phyloP scores from a whole-genome alignment of 1,140 invertebrate genomes.

The Lysiphlebus fabarum region DNA sequence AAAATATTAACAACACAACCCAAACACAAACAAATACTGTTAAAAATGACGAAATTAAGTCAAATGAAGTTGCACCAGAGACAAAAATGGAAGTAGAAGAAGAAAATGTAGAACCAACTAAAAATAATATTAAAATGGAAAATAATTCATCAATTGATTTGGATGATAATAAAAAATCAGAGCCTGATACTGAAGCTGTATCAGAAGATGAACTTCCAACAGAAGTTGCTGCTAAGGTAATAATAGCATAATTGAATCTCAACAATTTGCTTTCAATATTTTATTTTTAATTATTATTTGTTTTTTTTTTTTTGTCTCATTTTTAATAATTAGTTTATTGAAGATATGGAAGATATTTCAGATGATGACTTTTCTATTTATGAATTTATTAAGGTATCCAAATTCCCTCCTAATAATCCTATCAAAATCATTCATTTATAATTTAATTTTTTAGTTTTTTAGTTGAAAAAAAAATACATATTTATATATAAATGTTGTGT shows the following conservation, averaged over 20 bases:
- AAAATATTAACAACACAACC: background rate
- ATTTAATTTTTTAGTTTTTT: background rate
- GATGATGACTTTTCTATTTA: conserved; percentile 33
- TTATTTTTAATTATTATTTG: conserved; percentile 7
- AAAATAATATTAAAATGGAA: background rate
- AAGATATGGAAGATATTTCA: conserved; percentile 36
- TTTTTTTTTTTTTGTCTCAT: conserved; percentile 3
- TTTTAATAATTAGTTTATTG: conserved; percentile 20
- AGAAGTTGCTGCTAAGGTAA: conserved; percentile 50
- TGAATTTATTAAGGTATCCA: conserved; percentile 31
- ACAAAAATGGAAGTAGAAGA: conserved; percentile 8
- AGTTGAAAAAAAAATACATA: no score
- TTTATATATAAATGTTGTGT: background rate
- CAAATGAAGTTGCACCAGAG: conserved; percentile 19
- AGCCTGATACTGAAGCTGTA: conserved; percentile 67
- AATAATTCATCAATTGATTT: no score
- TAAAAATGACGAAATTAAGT: conserved; percentile 11
- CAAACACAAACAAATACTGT: no score
- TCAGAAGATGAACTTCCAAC: conserved; percentile 65
- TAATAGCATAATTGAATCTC: background rate
- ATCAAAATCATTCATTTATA: background rate
- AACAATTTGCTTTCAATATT: background rate
- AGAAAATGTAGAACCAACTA: background rate
- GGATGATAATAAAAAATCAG: conserved; percentile 41
- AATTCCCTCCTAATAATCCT: conserved; percentile 2